Base-by-base conservation (phyloP, 2,888 invertebrate genomes). In the Ernsta delagoae region DNA sequence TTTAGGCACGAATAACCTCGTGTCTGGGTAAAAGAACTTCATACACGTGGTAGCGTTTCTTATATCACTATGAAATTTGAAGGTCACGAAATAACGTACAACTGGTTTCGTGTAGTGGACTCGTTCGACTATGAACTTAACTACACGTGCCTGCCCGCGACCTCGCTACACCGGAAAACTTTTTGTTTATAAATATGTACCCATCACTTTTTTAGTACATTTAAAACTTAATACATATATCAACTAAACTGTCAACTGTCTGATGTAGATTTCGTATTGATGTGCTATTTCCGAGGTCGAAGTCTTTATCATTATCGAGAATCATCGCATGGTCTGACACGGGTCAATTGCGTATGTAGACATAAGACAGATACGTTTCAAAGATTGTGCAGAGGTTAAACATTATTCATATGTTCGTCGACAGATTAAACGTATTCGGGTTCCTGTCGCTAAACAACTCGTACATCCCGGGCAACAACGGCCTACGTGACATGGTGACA, bases 401-500 rank as follows among this genome's bases (percentile, higher is more conserved):
- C 12, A 50, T 16, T 16, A 5, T 43, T 11, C 11, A 43, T 43
- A 43, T 43, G 4, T 11, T 45, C n/a, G 4, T 6, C 85, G 36
- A 36, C 86, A 92, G 92, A 71, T 68, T 92, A 57, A 89, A 89
- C 71, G 85, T 87, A 3, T 85, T 93, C 70, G 94, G 94, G 12
- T 94, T 92, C 76, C 81, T 94, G 12, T 88, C 88, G 0, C 78
- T 92, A 65, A 86, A 87, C 74, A 82, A 88, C 0, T 65, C 81
- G 0, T 75, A 79, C 67, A 76, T 92, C 5, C 93, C 93, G 31
- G 93, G 92, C n/a, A 93, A 93, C 82, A 85, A 85, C 67, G 93
- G 90, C 0, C 79, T 93, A n/a, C 86, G 92, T 1, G 93, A 93
- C 75, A 81, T 83, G 73, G 78, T 92, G 62, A 87, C 90, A 16